phyloP scores from a whole-genome alignment of 2,888 invertebrate species.

The Axea sp. region DNA sequence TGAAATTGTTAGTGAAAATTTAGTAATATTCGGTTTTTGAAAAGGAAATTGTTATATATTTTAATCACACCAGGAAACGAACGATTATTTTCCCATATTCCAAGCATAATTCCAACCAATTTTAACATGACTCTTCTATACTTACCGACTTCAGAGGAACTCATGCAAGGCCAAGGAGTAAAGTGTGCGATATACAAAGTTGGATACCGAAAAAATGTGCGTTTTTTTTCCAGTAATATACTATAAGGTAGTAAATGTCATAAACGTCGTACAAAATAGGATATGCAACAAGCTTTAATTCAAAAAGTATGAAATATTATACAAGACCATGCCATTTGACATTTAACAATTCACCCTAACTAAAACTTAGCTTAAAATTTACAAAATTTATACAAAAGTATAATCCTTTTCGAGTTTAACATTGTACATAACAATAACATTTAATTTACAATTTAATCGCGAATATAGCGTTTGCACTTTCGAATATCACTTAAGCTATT shows the following conservation, averaged over 20 bases:
- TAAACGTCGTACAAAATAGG: constrained; percentile 7
- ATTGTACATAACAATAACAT: constrained; percentile 2
- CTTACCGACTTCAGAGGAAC: constrained; percentile 33
- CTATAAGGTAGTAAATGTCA: constrained; percentile 1
- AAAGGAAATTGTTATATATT: too few species aligned
- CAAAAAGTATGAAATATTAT: constrained; percentile 15
- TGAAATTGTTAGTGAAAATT: constrained; percentile 29
- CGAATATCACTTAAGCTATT: constrained; percentile 9
- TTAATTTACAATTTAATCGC: constrained; percentile 6
- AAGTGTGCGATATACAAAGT: constrained; percentile 1
- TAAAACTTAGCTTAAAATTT: constrained; percentile 4
- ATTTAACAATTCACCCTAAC: constrained; percentile 14
- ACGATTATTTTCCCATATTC: neutral
- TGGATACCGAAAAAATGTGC: too few species aligned
- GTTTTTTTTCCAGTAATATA: neutral
- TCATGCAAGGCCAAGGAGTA: constrained; percentile 27
- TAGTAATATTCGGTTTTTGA: too few species aligned
- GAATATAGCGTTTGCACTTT: constrained; percentile 11
- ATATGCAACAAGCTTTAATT: constrained; percentile 21
- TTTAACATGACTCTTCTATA: constrained; percentile 31
- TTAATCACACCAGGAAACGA: too few species aligned
- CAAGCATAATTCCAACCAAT: too few species aligned
- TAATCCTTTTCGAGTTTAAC: constrained; percentile 1
- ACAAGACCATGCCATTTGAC: constrained; percentile 21
- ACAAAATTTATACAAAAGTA: constrained; percentile 20